Evolutionary conservation across 2,888 invertebrate genomes (phyloP).

Genomic region (Andricus quercusramuli): DNA sequence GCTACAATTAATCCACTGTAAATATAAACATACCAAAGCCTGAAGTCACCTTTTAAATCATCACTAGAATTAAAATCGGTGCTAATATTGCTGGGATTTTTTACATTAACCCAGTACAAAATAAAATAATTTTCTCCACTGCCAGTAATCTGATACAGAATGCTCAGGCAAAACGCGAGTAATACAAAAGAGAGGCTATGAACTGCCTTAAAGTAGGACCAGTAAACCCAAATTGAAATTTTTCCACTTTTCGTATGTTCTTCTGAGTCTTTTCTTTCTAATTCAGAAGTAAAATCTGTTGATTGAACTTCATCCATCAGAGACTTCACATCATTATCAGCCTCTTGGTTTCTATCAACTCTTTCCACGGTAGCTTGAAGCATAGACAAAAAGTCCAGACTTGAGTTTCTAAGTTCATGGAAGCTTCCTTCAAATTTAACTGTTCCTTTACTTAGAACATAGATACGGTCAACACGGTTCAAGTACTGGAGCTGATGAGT

Average conservation of each 20-base stretch:
- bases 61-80: slow-evolving; percentile 21
- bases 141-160: slow-evolving; percentile 70
- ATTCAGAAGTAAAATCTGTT: background rate
- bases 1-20: slow-evolving; percentile 78
- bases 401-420: slow-evolving; percentile 80
- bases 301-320: slow-evolving; percentile 50
- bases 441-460: slow-evolving; percentile 80
- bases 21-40: slow-evolving; percentile 80
- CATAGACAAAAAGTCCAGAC: slow-evolving; percentile 81
- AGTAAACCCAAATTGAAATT: slow-evolving; percentile 60
- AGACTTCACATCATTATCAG: slow-evolving; percentile 39
- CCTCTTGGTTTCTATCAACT: background rate
- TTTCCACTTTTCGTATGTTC: slow-evolving; percentile 56
- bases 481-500: slow-evolving; percentile 80
- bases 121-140: slow-evolving; percentile 74
- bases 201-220: slow-evolving; percentile 71
- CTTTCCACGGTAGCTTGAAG: background rate
- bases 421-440: slow-evolving; percentile 83
- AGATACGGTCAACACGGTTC: slow-evolving; percentile 80
- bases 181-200: slow-evolving; percentile 63
- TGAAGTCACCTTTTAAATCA: slow-evolving; percentile 29
- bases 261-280: background rate
- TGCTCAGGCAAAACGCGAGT: slow-evolving; percentile 64
- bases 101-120: slow-evolving; percentile 80
- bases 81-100: slow-evolving; percentile 70